Evolutionary conservation across 2,888 invertebrate genomes (phyloP), one percentile per base, ranked within the genome.

Genomic region (Epinotia ramella): DNA sequence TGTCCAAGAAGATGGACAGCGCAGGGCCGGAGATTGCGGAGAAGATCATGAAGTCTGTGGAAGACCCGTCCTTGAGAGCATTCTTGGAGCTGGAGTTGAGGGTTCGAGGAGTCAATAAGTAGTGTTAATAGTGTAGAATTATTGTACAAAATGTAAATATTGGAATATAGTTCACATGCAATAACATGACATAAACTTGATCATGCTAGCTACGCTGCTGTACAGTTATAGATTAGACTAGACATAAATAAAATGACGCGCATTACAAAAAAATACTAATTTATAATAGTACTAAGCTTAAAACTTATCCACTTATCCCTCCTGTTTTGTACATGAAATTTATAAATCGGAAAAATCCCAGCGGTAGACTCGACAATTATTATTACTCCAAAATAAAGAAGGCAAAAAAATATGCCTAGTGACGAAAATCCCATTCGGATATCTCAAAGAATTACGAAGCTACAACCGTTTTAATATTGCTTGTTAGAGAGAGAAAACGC

Each of bases 31-130:
- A 96, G 67, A 95, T 96, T 73, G 95, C 96, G 0, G 94, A 96
- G 46, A 95, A 96, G 84, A 96, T 99, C n/a, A 87, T 97, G 73
- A 96, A 97, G 46, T 96, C 96, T 88, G 95, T 98, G 16, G 93
- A 96, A 1, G 98, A 99, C 92, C 96, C 97, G 0, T 97, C 96
- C 78, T 96, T 99, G 94, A 96, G 95, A 87, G 97, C 97, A 4
- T 99, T 97, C 88, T 89, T 99, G 9, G 95, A 96, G 84, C 95
- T 97, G 92, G 98, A 99, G 88, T 89, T 98, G 4, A 95, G 95
- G 81, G 86, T 94, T 16, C 81, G 92, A 78, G 89, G 90, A 0
- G 77, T 91, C 5, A 89, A 87, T 49, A 87, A 84, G 73, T 80
- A 80, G 73, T 60, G 24, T 46, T 12, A 49, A 13, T 46, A 40